phyloP scores from a whole-genome alignment of 53 echinoderm and acorn worm genomes.

The Echinarachnius parma region DNA sequence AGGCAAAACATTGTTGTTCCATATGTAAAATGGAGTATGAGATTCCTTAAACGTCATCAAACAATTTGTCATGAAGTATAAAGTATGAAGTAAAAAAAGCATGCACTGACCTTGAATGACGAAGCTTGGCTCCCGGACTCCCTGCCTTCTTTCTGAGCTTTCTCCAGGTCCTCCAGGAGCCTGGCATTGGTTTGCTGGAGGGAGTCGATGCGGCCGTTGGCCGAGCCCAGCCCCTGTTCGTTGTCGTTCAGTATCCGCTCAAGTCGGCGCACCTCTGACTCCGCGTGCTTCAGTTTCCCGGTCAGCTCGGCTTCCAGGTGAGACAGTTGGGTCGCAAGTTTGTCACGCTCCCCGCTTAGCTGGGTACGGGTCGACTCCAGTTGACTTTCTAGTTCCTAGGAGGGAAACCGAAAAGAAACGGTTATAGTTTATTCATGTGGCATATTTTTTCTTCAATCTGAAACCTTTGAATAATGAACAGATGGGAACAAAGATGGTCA shows the following conservation, averaged over 20 bases:
- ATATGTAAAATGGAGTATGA: too few relatives aligned
- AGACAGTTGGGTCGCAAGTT: slow-evolving; percentile 53
- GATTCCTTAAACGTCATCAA: too few relatives aligned
- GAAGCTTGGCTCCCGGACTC: slow-evolving; percentile 64
- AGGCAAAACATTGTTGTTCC: too few relatives aligned
- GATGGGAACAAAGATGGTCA: too few relatives aligned
- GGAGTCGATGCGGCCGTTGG: slow-evolving; percentile 67
- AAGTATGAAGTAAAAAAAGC: too few relatives aligned
- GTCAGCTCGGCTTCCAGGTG: slow-evolving; percentile 63
- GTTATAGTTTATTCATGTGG: too few relatives aligned
- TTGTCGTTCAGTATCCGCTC: slow-evolving; percentile 67
- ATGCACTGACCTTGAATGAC: slow-evolving; percentile 74
- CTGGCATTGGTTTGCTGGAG: slow-evolving; percentile 57
- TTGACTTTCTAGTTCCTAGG: slow-evolving; percentile 69
- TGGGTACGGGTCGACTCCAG: slow-evolving; percentile 60
- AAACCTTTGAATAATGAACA: too few relatives aligned
- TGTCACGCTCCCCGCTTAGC: slow-evolving; percentile 66
- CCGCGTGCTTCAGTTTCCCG: slow-evolving; percentile 66
- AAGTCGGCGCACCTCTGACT: slow-evolving; percentile 69
- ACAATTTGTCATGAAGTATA: too few relatives aligned
- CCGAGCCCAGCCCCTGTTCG: slow-evolving; percentile 91
- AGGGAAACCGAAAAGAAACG: too few relatives aligned
- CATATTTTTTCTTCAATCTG: too few relatives aligned
- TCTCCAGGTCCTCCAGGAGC: slow-evolving; percentile 71
- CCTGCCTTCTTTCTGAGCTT: slow-evolving; percentile 65